Base-by-base conservation (phyloP, 2,888 invertebrate species). In the Lycophotia porphyrea region DNA sequence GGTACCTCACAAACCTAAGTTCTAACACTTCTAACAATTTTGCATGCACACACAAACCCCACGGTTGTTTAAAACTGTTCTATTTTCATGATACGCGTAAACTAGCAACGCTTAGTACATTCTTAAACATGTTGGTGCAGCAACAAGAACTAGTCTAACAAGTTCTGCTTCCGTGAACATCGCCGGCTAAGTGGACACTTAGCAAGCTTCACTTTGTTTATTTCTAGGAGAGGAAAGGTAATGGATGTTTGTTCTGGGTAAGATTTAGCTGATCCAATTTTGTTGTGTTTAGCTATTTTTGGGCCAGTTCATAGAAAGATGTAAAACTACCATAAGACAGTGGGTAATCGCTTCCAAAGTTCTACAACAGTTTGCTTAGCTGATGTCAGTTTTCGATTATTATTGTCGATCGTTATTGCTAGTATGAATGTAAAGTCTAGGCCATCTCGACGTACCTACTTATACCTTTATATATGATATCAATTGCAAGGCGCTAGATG, bases 151-250 rank as follows among this genome's bases (percentile, higher is more conserved):
- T 84, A 86, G 94, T 93, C 74, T 77, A 85, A 93, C 94, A 80
- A 84, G 94, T 93, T 93, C 86, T 75, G 80, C 94, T 94, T 94
- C 94, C 94, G 93, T 88, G 88, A 91, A 89, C 92, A 91, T 92
- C 88, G 83, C 78, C 74, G 85, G 79, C 90, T 90, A 91, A 91
- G 90, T 91, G 90, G 89, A 90, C 91, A 88, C 84, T 90, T 88
- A 88, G 86, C 88, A 79, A 87, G 84, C 86, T 81, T 85, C 76
- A 76, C 66, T 78, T 84, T 84, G 73, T 88, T 82, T 84, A 84
- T 87, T 82, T 85, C 82, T 84, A 76, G 68, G 60, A 81, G 73
- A 71, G 55, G 60, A 76, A 84, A 75, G 78, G 39, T 83, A 84
- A 87, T 87, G 76, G 78, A 60, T 75, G 76, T 78, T 82, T 77